phyloP scores from a whole-genome alignment of 2,888 invertebrate genomes.

The Papilio protenor region DNA sequence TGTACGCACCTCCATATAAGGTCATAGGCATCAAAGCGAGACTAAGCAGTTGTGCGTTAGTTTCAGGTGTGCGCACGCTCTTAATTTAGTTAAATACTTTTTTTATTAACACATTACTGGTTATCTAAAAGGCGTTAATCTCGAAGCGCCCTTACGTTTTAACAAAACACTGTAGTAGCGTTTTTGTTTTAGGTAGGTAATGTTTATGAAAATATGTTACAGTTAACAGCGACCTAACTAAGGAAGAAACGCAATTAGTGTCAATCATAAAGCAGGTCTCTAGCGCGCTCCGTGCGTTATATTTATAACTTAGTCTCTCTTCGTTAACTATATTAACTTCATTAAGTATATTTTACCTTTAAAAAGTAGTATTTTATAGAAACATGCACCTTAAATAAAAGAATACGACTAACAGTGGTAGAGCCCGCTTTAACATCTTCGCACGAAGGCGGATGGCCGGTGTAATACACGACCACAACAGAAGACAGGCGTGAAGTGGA shows the following conservation, averaged over 20 bases:
- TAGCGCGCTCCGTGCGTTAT: neutral
- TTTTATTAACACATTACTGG: no score
- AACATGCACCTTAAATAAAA: neutral
- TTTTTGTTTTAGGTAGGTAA: neutral
- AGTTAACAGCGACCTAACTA: neutral
- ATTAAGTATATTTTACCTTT: neutral
- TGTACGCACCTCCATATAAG: no score
- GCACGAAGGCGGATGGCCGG: no score
- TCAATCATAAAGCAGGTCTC: constrained; percentile 25
- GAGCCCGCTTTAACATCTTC: no score
- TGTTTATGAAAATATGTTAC: neutral
- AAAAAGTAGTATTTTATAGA: neutral
- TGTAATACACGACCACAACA: no score
- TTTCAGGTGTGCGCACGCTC: no score
- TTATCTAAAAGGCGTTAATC: no score
- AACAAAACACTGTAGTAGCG: neutral
- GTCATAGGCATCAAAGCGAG: no score
- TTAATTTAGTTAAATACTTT: no score
- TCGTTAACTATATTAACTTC: constrained; percentile 18
- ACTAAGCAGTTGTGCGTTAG: no score
- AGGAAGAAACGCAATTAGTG: constrained; percentile 31
- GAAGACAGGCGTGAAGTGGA: no score
- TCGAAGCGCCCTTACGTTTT: no score
- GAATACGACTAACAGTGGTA: neutral
- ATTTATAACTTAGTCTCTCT: constrained; percentile 18